Evolutionary conservation across 2,113 vertebrate genomes (phyloP).

Genomic region (Heptranchias perlo): DNA sequence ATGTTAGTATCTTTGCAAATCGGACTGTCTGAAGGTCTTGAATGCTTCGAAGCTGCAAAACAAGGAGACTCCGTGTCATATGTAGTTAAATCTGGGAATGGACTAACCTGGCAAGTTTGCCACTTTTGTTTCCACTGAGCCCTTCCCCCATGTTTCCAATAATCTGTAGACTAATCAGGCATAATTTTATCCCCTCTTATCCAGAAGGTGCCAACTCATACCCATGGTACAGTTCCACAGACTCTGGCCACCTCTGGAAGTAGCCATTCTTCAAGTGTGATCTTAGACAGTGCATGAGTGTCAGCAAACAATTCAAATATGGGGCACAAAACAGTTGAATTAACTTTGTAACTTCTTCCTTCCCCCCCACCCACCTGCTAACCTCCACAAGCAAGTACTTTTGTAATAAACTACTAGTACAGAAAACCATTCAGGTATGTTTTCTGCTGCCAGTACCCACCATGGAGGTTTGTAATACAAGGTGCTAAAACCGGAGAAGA

Average conservation of each 20-base stretch:
- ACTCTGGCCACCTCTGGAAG: neutral
- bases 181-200: neutral
- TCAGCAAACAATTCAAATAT: neutral
- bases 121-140: neutral
- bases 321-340: neutral
- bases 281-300: neutral
- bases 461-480: too few relatives aligned
- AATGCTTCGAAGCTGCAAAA: constrained; percentile 69
- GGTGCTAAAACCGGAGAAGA: too few relatives aligned
- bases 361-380: too few relatives aligned
- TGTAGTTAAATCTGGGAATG: neutral
- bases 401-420: too few relatives aligned
- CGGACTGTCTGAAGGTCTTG: constrained; percentile 82
- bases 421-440: too few relatives aligned
- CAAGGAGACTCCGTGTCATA: constrained; percentile 34
- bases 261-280: neutral
- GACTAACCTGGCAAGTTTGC: neutral
- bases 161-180: neutral
- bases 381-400: too few relatives aligned
- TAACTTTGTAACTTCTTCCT: too few relatives aligned
- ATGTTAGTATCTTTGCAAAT: constrained; percentile 77
- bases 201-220: neutral
- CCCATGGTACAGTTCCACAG: neutral
- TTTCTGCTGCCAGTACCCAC: too few relatives aligned
- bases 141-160: neutral